phyloP scores from a whole-genome alignment of 2,888 invertebrate genomes.

The Trichopoda pennipes region DNA sequence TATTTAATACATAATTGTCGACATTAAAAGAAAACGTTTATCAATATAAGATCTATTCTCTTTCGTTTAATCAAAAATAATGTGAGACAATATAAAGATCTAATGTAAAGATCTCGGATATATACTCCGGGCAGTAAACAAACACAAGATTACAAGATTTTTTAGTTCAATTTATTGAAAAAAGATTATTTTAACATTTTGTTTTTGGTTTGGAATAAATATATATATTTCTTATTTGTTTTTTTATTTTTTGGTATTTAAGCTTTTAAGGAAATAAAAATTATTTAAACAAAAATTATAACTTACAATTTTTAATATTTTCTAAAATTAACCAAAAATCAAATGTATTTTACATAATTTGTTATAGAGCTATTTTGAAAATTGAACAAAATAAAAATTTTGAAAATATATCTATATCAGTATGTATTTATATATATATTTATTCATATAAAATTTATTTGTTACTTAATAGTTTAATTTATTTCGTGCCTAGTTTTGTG shows the following conservation, averaged over 20 bases:
- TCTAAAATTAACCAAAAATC: conserved; percentile 55
- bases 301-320: neutral
- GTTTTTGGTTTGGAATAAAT: conserved; percentile 51
- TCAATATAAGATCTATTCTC: too few species aligned
- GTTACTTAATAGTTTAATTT: conserved; percentile 59
- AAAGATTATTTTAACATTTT: conserved; percentile 66
- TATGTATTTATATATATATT: too few species aligned
- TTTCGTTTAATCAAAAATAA: too few species aligned
- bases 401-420: too few species aligned
- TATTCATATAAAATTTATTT: conserved; percentile 51
- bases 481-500: conserved; percentile 68
- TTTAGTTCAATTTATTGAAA: conserved; percentile 68
- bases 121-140: too few species aligned
- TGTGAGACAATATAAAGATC: too few species aligned
- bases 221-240: conserved; percentile 34
- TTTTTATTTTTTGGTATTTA: conserved; percentile 30
- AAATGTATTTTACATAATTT: conserved; percentile 63
- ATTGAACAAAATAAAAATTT: conserved; percentile 3
- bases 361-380: conserved; percentile 6
- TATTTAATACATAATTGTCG: too few species aligned
- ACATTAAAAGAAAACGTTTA: too few species aligned
- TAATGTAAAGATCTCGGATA: too few species aligned
- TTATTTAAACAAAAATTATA: conserved; percentile 6
- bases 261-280: conserved; percentile 37
- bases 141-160: conserved; percentile 52